Percentiles rank a stretch among this genome's conserved stretches.
phyloP scores from a whole-genome alignment of 2,113 vertebrate species.

The Pangasianodon hypophthalmus region DNA sequence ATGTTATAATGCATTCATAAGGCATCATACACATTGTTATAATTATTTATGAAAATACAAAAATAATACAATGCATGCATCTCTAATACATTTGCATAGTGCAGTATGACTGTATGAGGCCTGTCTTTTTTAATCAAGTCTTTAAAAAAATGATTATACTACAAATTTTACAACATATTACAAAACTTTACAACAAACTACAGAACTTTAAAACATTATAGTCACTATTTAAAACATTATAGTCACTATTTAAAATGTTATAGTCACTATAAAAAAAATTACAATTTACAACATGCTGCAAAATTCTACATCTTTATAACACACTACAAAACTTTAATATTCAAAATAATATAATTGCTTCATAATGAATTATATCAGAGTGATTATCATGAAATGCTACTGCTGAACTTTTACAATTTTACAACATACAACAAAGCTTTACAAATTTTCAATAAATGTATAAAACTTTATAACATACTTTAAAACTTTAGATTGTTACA shows the following conservation, averaged over 20 bases:
- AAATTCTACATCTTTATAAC: neutral
- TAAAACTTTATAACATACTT: neutral
- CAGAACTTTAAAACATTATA: neutral
- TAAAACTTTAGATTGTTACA: neutral
- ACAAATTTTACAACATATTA: neutral
- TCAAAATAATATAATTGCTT: neutral
- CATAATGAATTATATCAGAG: neutral
- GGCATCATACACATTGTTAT: neutral
- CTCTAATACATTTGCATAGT: neutral
- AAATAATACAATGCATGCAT: neutral
- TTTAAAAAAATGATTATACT: neutral
- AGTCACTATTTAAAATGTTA: no score
- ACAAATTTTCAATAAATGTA: neutral
- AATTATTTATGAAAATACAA: neutral
- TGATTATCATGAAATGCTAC: neutral
- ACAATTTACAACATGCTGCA: neutral
- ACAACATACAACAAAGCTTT: neutral
- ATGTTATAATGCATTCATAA: neutral
- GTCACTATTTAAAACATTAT: neutral
- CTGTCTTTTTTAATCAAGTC: neutral
- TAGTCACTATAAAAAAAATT: no score
- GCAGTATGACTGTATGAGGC: neutral
- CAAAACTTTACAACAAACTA: neutral
- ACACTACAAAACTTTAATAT: neutral
- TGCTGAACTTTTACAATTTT: neutral